Evolutionary conservation across 2,888 invertebrate species (phyloP).

Genomic region (Eupithecia exiguata): DNA sequence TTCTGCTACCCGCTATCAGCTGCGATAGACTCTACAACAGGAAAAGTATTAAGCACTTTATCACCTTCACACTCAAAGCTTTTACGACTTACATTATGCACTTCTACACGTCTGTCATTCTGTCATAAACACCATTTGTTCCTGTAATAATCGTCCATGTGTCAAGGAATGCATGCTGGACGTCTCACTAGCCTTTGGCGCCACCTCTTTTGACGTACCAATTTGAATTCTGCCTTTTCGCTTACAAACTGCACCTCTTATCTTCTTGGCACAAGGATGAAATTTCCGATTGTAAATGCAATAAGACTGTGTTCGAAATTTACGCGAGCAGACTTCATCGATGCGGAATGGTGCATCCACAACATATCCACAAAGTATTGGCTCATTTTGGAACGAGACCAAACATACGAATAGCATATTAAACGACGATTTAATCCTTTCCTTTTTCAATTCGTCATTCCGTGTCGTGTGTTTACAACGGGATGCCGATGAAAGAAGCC

Average conservation of each 20-base stretch:
- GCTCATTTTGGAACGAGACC: conserved; percentile 64
- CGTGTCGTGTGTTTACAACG: conserved; percentile 68
- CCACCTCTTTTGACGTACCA: conserved; percentile 61
- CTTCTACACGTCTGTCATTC: conserved; percentile 47
- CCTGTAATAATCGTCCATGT: conserved; percentile 55
- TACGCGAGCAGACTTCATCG: conserved; percentile 68
- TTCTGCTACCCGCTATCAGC: conserved; percentile 2
- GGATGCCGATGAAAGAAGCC: conserved; percentile 65
- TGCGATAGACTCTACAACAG: conserved; percentile 14
- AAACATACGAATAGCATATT: conserved; percentile 76
- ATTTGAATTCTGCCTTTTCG: conserved; percentile 40
- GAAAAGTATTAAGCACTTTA: conserved; percentile 40
- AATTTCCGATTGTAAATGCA: conserved; percentile 19
- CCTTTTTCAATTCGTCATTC: conserved; percentile 80
- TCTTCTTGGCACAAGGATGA: conserved; percentile 30
- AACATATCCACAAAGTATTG: conserved; percentile 36
- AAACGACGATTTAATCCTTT: conserved; percentile 69
- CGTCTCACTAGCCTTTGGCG: conserved; percentile 65
- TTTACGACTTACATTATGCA: conserved; percentile 39
- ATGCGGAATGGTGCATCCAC: conserved; percentile 48
- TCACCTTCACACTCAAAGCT: conserved; percentile 38
- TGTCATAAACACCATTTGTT: conserved; percentile 55
- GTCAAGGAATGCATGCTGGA: conserved; percentile 59
- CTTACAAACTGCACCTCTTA: conserved; percentile 31
- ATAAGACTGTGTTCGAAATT: conserved; percentile 48